Conservation (phyloP, 2,113 vertebrate species). For the Megaceryle maxima region DNA sequence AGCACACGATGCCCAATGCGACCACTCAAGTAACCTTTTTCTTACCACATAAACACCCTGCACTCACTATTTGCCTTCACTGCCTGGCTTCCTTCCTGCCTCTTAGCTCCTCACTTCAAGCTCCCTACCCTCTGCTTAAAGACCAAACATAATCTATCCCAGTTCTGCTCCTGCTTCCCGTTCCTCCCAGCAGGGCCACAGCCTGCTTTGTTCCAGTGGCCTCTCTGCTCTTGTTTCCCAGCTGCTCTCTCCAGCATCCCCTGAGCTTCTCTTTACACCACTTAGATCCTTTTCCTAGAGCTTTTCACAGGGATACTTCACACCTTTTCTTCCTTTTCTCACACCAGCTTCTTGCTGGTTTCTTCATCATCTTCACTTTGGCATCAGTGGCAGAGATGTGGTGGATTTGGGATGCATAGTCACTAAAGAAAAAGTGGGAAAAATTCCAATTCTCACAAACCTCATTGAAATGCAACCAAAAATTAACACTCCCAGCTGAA, state of each 20-base stretch:
- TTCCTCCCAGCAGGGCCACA: not conserved
- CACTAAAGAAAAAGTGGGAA: not conserved
- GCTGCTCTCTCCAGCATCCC: not conserved
- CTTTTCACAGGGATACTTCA: not conserved
- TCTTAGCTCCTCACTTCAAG: not conserved
- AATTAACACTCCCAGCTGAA: not conserved
- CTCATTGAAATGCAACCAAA: not conserved
- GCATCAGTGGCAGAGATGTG: not conserved
- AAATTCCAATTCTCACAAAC: not conserved
- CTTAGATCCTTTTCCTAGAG: not conserved
- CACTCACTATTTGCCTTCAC: not conserved
- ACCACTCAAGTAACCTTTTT: not conserved
- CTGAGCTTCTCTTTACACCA: not conserved
- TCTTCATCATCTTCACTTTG: not conserved
- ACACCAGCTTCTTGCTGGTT: not conserved
- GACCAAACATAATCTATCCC: not conserved
- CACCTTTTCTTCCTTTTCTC: not conserved
- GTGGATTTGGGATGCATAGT: not conserved
- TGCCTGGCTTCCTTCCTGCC: slow-evolving; percentile 37
- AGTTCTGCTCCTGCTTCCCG: slow-evolving; percentile 9
- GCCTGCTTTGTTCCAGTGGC: not conserved
- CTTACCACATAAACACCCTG: not conserved
- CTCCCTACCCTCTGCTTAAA: not conserved
- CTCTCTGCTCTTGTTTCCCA: not conserved
- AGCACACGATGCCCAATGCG: not conserved